Conservation (phyloP, 2,113 vertebrate species). For the Urocitellus parryii region DNA sequence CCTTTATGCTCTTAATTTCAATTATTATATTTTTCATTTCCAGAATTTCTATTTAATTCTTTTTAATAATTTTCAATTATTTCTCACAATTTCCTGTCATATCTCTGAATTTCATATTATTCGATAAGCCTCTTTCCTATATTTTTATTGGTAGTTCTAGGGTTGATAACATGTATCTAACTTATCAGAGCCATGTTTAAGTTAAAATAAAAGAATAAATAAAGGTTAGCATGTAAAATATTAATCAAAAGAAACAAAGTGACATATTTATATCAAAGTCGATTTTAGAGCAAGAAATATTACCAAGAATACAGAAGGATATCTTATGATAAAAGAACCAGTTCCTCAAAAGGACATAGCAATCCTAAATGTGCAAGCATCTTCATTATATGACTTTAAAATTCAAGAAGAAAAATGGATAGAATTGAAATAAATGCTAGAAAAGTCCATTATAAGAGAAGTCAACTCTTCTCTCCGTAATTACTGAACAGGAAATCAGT, state of each 20-base stretch:
- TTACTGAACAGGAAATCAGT: neutral
- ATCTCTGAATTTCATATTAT: neutral
- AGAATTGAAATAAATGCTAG: neutral
- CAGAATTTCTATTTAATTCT: slow-evolving; percentile 9
- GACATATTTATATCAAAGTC: neutral
- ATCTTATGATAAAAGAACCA: neutral
- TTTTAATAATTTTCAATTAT: neutral
- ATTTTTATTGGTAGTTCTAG: neutral
- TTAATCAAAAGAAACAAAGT: neutral
- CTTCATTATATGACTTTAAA: neutral
- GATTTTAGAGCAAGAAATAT: neutral
- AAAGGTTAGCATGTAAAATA: neutral
- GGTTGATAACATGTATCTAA: neutral
- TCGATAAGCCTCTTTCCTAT: neutral
- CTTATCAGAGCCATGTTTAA: neutral
- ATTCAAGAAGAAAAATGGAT: neutral
- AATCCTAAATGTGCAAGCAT: neutral
- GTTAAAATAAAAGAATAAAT: neutral
- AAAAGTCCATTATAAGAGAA: neutral
- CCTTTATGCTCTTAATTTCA: too few relatives aligned
- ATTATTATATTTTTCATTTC: too few relatives aligned
- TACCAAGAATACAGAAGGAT: neutral
- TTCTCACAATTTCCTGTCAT: neutral
- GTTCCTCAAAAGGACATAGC: neutral
- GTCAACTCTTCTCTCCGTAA: neutral